A percentile compares a stretch with the other conserved stretches of the same genome.
These are phyloP conservation scores for Coilia nasus DNA, from an alignment of 2,797 vertebrate species.

Conservation along the genomic window DNA sequence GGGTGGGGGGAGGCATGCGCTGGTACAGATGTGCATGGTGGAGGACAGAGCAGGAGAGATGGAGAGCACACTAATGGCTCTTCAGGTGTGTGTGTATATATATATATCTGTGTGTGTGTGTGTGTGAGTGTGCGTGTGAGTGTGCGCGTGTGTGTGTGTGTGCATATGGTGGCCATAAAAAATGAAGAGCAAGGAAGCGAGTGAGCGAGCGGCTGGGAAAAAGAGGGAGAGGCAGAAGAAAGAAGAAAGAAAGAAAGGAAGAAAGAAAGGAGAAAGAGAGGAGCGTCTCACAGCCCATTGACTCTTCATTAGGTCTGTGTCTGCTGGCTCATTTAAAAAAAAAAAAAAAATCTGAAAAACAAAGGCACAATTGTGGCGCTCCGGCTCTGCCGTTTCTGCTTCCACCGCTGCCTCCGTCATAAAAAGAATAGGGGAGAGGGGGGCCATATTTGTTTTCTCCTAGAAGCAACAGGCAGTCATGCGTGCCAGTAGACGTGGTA, in stretches of 20 bases:
- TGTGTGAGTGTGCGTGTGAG: neutral
- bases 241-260: too few relatives aligned
- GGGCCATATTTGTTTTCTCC: neutral
- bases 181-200: neutral
- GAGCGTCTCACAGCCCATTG: conserved; percentile 22
- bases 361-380: conserved; percentile 7
- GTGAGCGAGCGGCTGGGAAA: neutral
- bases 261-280: neutral
- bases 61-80: neutral
- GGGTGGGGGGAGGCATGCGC: neutral
- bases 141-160: neutral
- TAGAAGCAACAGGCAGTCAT: conserved; percentile 21
- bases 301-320: conserved; percentile 24
- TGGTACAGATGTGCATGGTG: neutral
- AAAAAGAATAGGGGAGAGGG: neutral
- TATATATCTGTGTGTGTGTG: neutral
- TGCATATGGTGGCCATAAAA: neutral
- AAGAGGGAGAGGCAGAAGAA: neutral
- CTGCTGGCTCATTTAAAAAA: conserved; percentile 16
- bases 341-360: conserved; percentile 1
- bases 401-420: neutral
- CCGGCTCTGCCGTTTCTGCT: neutral
- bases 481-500: conserved; percentile 8
- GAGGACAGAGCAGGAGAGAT: neutral
- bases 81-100: neutral